Base-by-base conservation (phyloP, 2,888 invertebrate species). In the Scelioninae gen. 2 region DNA sequence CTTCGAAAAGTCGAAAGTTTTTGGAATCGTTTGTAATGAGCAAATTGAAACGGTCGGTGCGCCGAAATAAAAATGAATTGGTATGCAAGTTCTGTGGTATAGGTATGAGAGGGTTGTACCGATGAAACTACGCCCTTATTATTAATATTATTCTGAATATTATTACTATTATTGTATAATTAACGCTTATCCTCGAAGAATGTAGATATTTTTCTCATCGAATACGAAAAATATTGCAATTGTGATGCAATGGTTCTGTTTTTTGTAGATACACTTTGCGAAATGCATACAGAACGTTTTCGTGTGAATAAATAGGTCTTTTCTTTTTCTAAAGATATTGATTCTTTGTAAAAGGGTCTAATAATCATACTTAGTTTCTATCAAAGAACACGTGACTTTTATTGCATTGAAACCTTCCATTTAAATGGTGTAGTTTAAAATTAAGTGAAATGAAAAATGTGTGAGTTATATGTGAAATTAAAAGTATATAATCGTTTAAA, bases 281-380 rank as follows among this genome's bases (percentile, higher is more conserved):
- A 78, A 79, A 43, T 77, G 78, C 80, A 81, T 81, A 81, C 80
- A 84, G 81, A 80, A 85, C 81, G 79, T 86, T 85, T 86, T 85
- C 63, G 86, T 86, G 85, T 86, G 85, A 85, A 86, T 74, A 74
- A 52, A 70, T 85, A 86, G 85, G 82, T 86, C 86, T 48, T 74
- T 74, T 57, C 63, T 57, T 86, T 86, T 83, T 84, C 84, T 83
- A 84, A 84, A 83, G 81, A 79, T 79, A 83, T 81, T 79, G 87
- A 87, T 87, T 86, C 86, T 87, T 87, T 87, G 85, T 86, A 86
- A 87, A 87, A 86, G 87, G 85, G 83, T 87, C 86, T 84, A 86
- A 86, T 86, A 86, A 86, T 86, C 86, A 86, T 87, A 71, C 71
- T 71, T 71, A 87, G 86, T 87, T 86, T 86, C 85, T 85, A 86